Conservation (phyloP, 2,888 invertebrate genomes). For the Acanthoscelides obtectus region DNA sequence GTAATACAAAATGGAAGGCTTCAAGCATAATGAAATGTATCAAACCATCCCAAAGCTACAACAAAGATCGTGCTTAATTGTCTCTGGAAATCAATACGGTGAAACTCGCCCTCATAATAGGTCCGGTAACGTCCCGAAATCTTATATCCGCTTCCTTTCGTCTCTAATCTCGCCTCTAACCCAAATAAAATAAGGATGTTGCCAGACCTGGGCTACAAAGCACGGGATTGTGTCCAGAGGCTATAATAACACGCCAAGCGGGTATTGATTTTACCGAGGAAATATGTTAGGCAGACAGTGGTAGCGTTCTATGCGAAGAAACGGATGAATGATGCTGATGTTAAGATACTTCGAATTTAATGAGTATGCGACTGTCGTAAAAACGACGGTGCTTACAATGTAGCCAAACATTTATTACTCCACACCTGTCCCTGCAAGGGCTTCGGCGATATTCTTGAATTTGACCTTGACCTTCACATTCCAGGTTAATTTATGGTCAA, state of each 20-base stretch:
- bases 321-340: no score
- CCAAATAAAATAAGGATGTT: not conserved
- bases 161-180: not conserved
- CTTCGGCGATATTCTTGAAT: no score
- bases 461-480: no score
- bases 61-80: not conserved
- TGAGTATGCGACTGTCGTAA: no score
- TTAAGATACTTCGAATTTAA: no score
- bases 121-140: not conserved
- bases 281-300: not conserved
- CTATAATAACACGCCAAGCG: not conserved
- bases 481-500: no score
- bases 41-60: no score
- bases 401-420: no score
- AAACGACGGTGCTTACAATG: no score
- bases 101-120: not conserved
- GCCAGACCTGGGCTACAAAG: not conserved
- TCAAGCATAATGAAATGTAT: no score
- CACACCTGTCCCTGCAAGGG: no score
- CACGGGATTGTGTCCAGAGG: not conserved
- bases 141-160: not conserved
- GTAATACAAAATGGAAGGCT: no score
- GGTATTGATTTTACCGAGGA: not conserved
- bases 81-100: not conserved
- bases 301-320: not conserved